Conservation (phyloP, 2,797 vertebrate genomes). For the Mareca strepera region DNA sequence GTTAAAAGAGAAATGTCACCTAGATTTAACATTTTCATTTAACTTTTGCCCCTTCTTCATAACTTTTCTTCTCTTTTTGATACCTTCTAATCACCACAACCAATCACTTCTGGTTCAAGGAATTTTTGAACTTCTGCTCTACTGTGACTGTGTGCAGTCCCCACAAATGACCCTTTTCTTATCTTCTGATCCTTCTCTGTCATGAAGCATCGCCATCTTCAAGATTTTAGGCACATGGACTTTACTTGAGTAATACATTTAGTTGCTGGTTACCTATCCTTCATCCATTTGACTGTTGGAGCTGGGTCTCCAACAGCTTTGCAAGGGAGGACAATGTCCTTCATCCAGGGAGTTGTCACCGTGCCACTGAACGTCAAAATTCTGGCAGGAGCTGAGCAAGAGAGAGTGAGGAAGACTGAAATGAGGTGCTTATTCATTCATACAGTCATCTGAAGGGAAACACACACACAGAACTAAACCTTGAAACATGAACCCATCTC, state of each 20-base stretch:
- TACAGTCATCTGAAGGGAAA: neutral
- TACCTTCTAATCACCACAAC: neutral
- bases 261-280: conserved; percentile 93
- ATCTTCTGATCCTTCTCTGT: neutral
- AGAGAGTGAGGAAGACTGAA: neutral
- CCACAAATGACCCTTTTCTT: fast-evolving
- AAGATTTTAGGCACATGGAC: neutral
- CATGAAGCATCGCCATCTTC: neutral
- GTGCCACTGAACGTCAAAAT: conserved; percentile 98
- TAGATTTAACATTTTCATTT: neutral
- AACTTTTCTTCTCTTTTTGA: neutral
- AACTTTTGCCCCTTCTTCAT: neutral
- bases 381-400: conserved; percentile 88
- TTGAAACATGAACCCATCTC: neutral
- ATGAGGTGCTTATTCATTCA: neutral
- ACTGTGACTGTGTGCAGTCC: neutral
- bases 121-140: neutral
- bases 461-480: neutral
- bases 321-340: conserved; percentile 94
- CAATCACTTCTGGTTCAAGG: neutral
- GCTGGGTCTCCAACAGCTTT: conserved; percentile 95
- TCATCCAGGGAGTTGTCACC: conserved; percentile 99
- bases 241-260: conserved; percentile 20
- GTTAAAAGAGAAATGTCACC: neutral
- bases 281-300: conserved; percentile 97